Base-by-base conservation (phyloP, 37 sponge, comb jelly and placozoan species). In the Axinella damicornis region DNA sequence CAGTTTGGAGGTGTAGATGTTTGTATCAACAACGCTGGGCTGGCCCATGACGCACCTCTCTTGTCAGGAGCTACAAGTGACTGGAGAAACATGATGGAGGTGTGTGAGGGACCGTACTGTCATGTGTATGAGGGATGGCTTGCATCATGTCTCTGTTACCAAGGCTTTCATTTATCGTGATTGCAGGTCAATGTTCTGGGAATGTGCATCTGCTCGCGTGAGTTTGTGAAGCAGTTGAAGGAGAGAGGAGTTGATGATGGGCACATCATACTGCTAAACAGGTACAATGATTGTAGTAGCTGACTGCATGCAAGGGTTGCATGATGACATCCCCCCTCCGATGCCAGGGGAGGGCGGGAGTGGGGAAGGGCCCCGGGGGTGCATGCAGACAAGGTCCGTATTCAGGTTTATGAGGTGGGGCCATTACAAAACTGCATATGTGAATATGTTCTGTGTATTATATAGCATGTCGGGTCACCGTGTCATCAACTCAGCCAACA, bases 11-110 rank as follows among this genome's bases (percentile, higher is more conserved):
- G 90, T 57, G 85, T 87, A 0, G 91, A 92, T 61, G 85, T 96
- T 28, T 85, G 90, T 80, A 68, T 96, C 27, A 90, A 90, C 76
- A 96, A 90, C 90, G 96, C 96, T 84, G 96, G 96, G 4, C 64
- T 92, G 53, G 77, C 88, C 18, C 87, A 88, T 68, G 53, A 79
- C 34, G 76, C 84, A 11, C 83, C 91, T 22, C 68, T 96, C 2
- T 61, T 92, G 36, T 25, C 74, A 33, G 90, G 92, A 27, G 40
- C 15, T 20, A 92, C 93, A 25, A 85, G 79, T 66, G 74, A 90
- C 20, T 96, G 96, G 96, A 86, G 86, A 56, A 86, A 89, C 28
- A 90, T 87, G 85, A 27, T 92, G 15, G 93, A 96, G 28, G 96
- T 96, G 46, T 46, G 46, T 62, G 4, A 25, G 4, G 67, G 2